Percentiles rank a stretch among this genome's conserved stretches.
These are phyloP conservation scores for Serrognathus titanus DNA, from an alignment of 2,888 invertebrate genomes.

Conservation along the genomic window DNA sequence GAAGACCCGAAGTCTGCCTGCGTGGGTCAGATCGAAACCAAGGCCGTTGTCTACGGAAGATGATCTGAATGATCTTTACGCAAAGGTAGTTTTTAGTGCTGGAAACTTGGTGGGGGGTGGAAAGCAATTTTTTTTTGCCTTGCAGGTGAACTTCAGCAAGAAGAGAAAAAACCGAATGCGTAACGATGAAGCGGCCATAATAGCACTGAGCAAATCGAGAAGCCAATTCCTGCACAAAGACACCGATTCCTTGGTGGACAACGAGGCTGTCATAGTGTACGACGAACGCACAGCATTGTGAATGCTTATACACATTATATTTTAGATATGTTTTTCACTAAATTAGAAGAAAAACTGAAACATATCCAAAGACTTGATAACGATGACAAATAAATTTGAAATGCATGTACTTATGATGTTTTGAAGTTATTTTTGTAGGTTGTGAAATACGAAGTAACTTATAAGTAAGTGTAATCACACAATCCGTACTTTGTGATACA, in stretches of 20 bases:
- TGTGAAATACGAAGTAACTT: not conserved
- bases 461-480: too few relatives aligned
- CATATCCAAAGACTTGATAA: conserved; percentile 26
- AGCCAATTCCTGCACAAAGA: conserved; percentile 59
- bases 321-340: too few relatives aligned
- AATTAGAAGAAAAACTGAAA: not conserved
- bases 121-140: conserved; percentile 19
- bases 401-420: not conserved
- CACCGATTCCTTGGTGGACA: conserved; percentile 65
- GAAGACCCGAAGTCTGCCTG: conserved; percentile 67
- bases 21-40: conserved; percentile 68
- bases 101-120: too few relatives aligned
- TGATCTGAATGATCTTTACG: conserved; percentile 66
- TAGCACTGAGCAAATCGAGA: conserved; percentile 73
- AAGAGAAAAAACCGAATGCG: conserved; percentile 79
- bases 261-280: conserved; percentile 77
- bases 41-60: conserved; percentile 67
- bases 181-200: conserved; percentile 76
- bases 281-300: conserved; percentile 76
- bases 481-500: too few relatives aligned
- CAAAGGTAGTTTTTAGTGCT: conserved; percentile 58
- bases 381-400: conserved; percentile 30
- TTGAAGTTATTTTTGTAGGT: not conserved
- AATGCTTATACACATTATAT: conserved; percentile 18
- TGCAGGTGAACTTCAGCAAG: conserved; percentile 71